Evolutionary conservation across 2,888 invertebrate genomes (phyloP).

Genomic region (Yponomeuta evonymella): DNA sequence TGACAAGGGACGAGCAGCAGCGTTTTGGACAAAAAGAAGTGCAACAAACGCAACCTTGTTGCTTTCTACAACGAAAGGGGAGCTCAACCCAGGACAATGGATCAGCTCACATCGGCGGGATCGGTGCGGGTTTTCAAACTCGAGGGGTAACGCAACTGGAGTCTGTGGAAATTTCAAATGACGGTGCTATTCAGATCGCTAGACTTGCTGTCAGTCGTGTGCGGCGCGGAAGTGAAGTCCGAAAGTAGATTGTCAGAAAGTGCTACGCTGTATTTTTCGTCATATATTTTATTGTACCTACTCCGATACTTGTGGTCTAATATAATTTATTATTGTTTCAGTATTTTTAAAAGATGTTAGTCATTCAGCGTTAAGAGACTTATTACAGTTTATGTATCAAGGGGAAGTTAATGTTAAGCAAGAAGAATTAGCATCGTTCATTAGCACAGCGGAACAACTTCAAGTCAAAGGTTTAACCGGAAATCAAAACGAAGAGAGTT

Average conservation of each 20-base stretch:
- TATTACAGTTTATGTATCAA: slow-evolving; percentile 84
- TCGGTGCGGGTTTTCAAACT: slow-evolving; percentile 67
- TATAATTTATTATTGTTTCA: slow-evolving; percentile 49
- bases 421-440: slow-evolving; percentile 82
- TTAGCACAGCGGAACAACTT: slow-evolving; percentile 83
- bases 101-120: no score
- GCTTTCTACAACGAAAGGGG: slow-evolving; percentile 80
- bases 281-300: slow-evolving; percentile 6
- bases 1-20: no score
- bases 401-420: slow-evolving; percentile 84
- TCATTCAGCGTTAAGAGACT: slow-evolving; percentile 81
- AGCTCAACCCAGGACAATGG: no score
- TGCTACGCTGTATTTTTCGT: background rate
- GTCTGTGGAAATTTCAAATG: no score
- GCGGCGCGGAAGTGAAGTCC: no score
- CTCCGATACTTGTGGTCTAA: slow-evolving; percentile 16
- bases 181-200: no score
- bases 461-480: slow-evolving; percentile 83
- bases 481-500: slow-evolving; percentile 77
- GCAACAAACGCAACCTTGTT: slow-evolving; percentile 73
- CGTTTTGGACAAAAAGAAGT: slow-evolving; percentile 1
- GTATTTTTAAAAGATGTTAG: slow-evolving; percentile 83
- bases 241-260: no score
- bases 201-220: no score
- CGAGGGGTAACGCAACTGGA: no score